Evolutionary conservation across 2,113 vertebrate genomes (phyloP).

Genomic region (Rana temporaria): DNA sequence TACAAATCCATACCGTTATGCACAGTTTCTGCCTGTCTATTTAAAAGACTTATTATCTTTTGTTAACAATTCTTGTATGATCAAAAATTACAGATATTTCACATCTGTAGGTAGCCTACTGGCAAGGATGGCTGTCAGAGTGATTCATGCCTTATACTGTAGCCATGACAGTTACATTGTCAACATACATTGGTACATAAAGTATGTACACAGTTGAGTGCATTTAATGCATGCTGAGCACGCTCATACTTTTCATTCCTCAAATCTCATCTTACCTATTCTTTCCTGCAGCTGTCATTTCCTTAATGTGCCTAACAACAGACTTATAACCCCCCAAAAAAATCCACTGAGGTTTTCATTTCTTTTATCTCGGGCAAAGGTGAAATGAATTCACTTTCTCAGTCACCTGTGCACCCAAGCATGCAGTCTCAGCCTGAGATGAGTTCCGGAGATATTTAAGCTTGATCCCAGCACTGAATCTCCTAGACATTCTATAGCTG

Average conservation of each 20-base stretch:
- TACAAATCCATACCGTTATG: too few relatives aligned
- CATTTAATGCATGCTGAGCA: too few relatives aligned
- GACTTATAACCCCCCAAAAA: neutral
- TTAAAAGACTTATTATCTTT: too few relatives aligned
- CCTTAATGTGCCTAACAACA: constrained; percentile 1
- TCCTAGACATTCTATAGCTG: constrained; percentile 18
- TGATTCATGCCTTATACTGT: too few relatives aligned
- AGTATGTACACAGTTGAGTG: neutral
- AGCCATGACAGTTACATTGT: too few relatives aligned
- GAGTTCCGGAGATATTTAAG: constrained; percentile 43
- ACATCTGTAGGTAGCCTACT: too few relatives aligned
- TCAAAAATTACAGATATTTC: too few relatives aligned
- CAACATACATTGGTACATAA: neutral
- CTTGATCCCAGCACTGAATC: constrained; percentile 10
- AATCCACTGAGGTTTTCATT: constrained; percentile 29
- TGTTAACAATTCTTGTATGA: too few relatives aligned
- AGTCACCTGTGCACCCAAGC: constrained; percentile 49
- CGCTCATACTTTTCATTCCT: neutral
- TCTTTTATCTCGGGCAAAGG: constrained; percentile 34
- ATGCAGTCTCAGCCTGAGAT: constrained; percentile 32
- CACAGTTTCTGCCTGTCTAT: too few relatives aligned
- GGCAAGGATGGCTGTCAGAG: too few relatives aligned
- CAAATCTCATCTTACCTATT: neutral
- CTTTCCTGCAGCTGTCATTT: constrained; percentile 20
- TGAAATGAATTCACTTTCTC: constrained; percentile 44